Evolutionary conservation across 2,113 vertebrate species (phyloP), one percentile per base, ranked within the genome.

Genomic region (Neofelis nebulosa): DNA sequence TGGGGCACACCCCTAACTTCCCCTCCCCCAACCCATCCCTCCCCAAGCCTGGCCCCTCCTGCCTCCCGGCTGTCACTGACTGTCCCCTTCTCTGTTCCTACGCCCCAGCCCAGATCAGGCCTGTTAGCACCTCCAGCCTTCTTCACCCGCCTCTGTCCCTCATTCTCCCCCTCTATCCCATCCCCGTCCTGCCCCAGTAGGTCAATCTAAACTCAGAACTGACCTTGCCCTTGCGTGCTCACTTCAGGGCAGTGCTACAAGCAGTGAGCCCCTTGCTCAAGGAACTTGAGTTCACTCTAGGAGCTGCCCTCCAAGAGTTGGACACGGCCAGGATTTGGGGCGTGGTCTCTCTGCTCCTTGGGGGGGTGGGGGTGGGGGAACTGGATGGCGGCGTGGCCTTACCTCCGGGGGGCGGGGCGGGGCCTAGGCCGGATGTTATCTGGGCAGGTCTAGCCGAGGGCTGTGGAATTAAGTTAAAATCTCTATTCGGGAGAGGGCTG

Each of bases 341-440:
- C 27, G 15, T 15, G 27, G 45, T 10, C 76, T 63, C 61, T 66
- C 65, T 68, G 33, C 66, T 18, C 15, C 66, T n/a, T 0, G 1
- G 18, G 18, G 33, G 10, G 66, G 1, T 1, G 18, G 18, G 33
- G 4, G 66, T 0, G 1, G 18, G 18, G 33, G 10, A 31, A n/a
- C 66, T 1, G 3, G 36, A 13, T 7, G 11, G 73, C 5, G 25
- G 41, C 13, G 25, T 33, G 76, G 76, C 48, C 76, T 52, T 48
- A 2, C 16, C 48, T 80, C 50, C 15, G 10, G 50, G 78, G 78
- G 76, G 31, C 27, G 27, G 74, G 13, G 27, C 19, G 9, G 19
- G 78, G 52, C 33, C 50, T 27, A 13, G 1, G 7, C 21, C 9
- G 33, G 52, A 13, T 36, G 21, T 82, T 82, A n/a, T 36, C 21